Conservation (phyloP, 2,888 invertebrate species). For the Capitulum mitella region DNA sequence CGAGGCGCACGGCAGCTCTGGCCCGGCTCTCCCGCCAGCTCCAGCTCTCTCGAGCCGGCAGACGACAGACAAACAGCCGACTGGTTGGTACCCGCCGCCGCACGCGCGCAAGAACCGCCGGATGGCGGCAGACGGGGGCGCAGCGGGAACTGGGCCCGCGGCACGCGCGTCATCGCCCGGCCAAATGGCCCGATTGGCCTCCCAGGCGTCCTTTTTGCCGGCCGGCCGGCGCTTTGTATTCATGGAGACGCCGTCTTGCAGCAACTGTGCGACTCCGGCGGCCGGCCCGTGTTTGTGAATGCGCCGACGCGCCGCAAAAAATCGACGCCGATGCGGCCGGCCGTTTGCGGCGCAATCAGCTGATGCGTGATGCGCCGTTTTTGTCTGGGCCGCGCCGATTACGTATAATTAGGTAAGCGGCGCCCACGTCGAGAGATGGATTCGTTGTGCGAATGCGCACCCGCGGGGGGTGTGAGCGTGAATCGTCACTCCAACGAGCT, state of each 20-base stretch:
- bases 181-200: background rate
- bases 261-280: background rate
- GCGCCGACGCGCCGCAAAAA: background rate
- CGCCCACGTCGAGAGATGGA: background rate
- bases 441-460: background rate
- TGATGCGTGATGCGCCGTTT: background rate
- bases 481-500: too few species aligned
- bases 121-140: too few species aligned
- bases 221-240: background rate
- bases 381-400: background rate
- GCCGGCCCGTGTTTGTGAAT: background rate
- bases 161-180: background rate
- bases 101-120: too few species aligned
- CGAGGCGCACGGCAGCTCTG: too few species aligned
- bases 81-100: too few species aligned
- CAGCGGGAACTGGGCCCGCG: too few species aligned
- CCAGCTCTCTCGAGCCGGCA: too few species aligned
- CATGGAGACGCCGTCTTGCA: background rate
- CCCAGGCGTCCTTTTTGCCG: background rate
- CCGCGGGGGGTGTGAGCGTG: background rate
- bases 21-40: too few species aligned
- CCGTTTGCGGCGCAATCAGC: conserved; percentile 1
- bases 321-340: background rate
- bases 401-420: background rate
- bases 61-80: too few species aligned